A percentile compares a stretch with the other conserved stretches of the same genome.
These are phyloP conservation scores for Chaitophorus viminalis DNA, from an alignment of 2,888 invertebrate genomes.

Conservation along the genomic window DNA sequence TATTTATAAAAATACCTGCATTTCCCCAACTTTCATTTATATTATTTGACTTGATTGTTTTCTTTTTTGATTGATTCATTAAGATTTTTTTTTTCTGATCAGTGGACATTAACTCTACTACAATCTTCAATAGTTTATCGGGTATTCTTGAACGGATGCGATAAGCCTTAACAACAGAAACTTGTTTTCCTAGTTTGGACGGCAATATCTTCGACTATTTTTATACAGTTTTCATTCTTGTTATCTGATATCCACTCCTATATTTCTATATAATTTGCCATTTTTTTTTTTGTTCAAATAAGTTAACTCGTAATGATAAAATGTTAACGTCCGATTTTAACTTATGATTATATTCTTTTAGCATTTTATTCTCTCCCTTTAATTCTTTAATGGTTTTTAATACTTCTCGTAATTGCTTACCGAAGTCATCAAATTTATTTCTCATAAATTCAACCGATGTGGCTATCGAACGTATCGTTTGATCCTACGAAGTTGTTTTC, in stretches of 20 bases:
- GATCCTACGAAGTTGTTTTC: too few relatives aligned
- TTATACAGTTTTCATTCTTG: not conserved
- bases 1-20: slow-evolving; percentile 13
- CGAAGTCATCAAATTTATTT: not conserved
- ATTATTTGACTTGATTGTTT: not conserved
- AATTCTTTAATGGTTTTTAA: not conserved
- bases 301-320: not conserved
- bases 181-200: too few relatives aligned
- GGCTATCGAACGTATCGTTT: too few relatives aligned
- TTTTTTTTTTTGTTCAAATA: not conserved
- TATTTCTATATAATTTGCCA: too few relatives aligned
- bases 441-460: too few relatives aligned
- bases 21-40: slow-evolving; percentile 13
- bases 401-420: not conserved
- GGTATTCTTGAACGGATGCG: slow-evolving; percentile 13
- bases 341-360: not conserved
- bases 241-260: too few relatives aligned
- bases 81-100: slow-evolving; percentile 4
- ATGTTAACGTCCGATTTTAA: not conserved
- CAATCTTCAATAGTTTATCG: slow-evolving; percentile 15
- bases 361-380: not conserved
- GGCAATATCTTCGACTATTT: too few relatives aligned
- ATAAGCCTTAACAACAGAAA: slow-evolving; percentile 11
- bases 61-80: not conserved
- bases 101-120: not conserved